These are phyloP conservation scores for Castor canadensis DNA, from an alignment of 2,113 vertebrate species.

Conservation along the genomic window DNA sequence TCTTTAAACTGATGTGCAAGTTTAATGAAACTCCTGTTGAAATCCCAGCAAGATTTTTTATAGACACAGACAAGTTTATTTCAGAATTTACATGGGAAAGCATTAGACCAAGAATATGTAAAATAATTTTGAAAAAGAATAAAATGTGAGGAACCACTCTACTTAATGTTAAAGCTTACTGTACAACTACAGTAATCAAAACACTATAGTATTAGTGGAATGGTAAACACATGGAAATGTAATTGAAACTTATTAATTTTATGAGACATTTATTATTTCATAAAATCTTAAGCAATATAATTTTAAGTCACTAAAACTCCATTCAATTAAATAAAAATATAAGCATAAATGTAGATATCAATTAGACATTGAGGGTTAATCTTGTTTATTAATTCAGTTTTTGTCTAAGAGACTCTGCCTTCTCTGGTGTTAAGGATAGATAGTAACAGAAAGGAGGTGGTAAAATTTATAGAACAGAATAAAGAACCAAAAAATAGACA, in stretches of 20 bases:
- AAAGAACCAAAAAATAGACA: neutral
- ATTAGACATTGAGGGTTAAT: neutral
- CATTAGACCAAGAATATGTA: neutral
- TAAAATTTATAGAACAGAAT: neutral
- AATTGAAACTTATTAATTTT: slow-evolving; percentile 14
- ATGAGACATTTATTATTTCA: neutral
- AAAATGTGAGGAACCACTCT: neutral
- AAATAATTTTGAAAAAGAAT: neutral
- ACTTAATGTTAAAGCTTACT: neutral
- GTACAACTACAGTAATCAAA: neutral
- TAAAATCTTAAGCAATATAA: slow-evolving; percentile 13
- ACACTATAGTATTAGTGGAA: neutral
- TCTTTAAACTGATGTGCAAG: neutral
- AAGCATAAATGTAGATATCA: neutral
- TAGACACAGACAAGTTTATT: neutral
- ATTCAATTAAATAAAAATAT: neutral
- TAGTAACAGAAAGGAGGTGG: neutral
- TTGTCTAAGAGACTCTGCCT: slow-evolving; percentile 15
- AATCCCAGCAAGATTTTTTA: neutral
- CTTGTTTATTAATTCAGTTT: neutral
- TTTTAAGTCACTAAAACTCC: neutral
- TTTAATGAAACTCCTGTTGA: neutral
- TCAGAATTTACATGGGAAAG: neutral
- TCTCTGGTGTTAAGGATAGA: neutral
- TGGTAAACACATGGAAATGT: neutral